Base-by-base conservation (phyloP, 2,888 invertebrate genomes). In the Drosophila infuscata region DNA sequence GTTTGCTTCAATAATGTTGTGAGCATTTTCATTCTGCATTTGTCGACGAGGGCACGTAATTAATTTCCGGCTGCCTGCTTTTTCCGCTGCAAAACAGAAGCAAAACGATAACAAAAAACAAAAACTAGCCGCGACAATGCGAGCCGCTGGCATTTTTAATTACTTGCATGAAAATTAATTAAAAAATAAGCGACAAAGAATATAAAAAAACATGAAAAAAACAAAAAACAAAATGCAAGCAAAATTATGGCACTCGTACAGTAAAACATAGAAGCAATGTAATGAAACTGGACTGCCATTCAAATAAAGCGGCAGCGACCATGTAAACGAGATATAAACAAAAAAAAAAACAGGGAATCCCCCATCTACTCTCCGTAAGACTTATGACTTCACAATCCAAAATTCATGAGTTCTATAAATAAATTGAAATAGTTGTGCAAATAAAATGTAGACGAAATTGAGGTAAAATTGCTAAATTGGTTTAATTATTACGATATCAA, bases 121-220 rank as follows among this genome's bases (percentile, higher is more conserved):
- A 68, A 65, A 61, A 68, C 30, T 70, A 59, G 75, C 61, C 66
- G 63, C 76, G 63, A 83, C 86, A 86, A 83, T 83, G 83, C 76
- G 52, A 83, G 83, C 86, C 83, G 73, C 65, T 86, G 83, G 83
- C 86, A 83, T 83, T 83, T 83, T 83, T 83, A 83, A 83, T 83
- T 83, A 83, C 86, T 81, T 79, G 81, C 83, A 86, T 83, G 71
- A 64, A 76, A 83, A 86, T 83, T 86, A 83, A 83, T 83, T 83
- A 83, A 79, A 75, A 83, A 69, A 58, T 32, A 46, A 36, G 62
- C 61, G 59, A 51, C 63, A 56, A 54, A 59, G 59, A 63, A 52
- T 57, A 57, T 29, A 60, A 6, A 25, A 25, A 25, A 25, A 43
- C 20, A 62, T 65, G 59, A 38, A 57, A 33, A 25, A 25, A 25